Conservation (phyloP, 2,888 invertebrate species). For the Leptinotarsa rubiginosa region DNA sequence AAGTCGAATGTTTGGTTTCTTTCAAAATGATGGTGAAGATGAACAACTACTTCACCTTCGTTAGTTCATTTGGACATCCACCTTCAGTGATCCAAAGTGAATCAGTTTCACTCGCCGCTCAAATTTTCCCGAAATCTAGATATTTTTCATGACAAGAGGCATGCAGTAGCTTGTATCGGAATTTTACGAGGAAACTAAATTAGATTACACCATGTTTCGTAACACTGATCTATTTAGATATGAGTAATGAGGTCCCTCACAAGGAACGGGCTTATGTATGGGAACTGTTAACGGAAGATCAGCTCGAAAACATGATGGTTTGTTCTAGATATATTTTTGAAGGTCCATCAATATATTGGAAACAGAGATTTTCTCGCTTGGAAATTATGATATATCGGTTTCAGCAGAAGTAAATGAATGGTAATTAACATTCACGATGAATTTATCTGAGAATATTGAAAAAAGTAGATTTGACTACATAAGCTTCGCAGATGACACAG, state of each 20-base stretch:
- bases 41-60: background rate
- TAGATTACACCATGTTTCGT: slow-evolving; percentile 32
- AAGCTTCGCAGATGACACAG: too few relatives aligned
- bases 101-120: slow-evolving; percentile 19
- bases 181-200: slow-evolving; percentile 34
- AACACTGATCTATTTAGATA: slow-evolving; percentile 37
- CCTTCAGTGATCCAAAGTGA: slow-evolving; percentile 26
- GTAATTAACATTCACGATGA: too few relatives aligned
- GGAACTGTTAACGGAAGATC: slow-evolving; percentile 9
- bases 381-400: too few relatives aligned
- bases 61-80: slow-evolving; percentile 20
- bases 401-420: too few relatives aligned
- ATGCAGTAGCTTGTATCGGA: slow-evolving; percentile 27
- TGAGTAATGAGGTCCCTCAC: slow-evolving; percentile 10
- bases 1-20: too few relatives aligned
- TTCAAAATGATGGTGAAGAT: too few relatives aligned
- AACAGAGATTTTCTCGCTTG: too few relatives aligned
- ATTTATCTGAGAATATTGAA: too few relatives aligned
- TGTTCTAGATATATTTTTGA: background rate
- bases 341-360: background rate
- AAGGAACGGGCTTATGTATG: slow-evolving; percentile 8
- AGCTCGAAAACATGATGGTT: background rate
- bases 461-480: too few relatives aligned
- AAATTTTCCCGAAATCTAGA: slow-evolving; percentile 38
- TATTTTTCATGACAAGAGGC: slow-evolving; percentile 29